Evolutionary conservation across 1,140 invertebrate genomes (phyloP), one percentile per base, ranked within the genome.

Genomic region (Dendroctonus valens): DNA sequence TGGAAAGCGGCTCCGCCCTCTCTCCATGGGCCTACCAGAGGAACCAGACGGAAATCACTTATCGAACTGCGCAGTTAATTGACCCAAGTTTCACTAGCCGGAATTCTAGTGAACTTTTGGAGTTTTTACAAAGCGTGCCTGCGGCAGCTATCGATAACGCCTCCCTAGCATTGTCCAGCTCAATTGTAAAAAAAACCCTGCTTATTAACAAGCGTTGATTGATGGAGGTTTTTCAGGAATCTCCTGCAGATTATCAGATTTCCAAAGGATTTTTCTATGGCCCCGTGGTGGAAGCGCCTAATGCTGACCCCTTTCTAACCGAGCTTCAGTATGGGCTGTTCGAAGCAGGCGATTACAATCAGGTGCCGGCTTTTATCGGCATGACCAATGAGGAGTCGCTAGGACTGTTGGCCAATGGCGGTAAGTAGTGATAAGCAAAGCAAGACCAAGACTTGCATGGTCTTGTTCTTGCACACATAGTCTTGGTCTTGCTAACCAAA

Each of bases 1-100:
- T 67, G 7, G 66, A 64, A 40, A 68, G 69, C 40, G 69, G 69
- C n/a, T 57, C 59, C 15, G 60, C 69, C 46, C n/a, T 70, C 9
- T 65, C 42, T 14, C 49, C 59, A 6, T 70, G 60, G 61, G 69
- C 69, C 14, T 67, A 54, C 14, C 60, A 65, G 48, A 60, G 51
- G 39, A 49, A 64, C 48, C 14, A 62, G 12, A 59, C 11, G 12
- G 38, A 68, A 14, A 44, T 61, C 5, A 53, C 69, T n/a, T 64
- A 41, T 37, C 9, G 12, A 42, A 60, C 58, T 0, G 65, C 65
- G 6, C 5, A 46, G 48, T 11, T 41, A 7, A 67, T 67, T 48
- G 65, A 67, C 55, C 49, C 57, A 9, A 42, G 26, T 39, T 67
- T 67, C 41, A 60, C 42, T 5, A 59, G 59, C 40, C 40, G 8